A percentile compares a stretch with the other conserved stretches of the same genome.
Conservation (phyloP, 2,797 vertebrate species). For the Amazona ochrocephala region DNA sequence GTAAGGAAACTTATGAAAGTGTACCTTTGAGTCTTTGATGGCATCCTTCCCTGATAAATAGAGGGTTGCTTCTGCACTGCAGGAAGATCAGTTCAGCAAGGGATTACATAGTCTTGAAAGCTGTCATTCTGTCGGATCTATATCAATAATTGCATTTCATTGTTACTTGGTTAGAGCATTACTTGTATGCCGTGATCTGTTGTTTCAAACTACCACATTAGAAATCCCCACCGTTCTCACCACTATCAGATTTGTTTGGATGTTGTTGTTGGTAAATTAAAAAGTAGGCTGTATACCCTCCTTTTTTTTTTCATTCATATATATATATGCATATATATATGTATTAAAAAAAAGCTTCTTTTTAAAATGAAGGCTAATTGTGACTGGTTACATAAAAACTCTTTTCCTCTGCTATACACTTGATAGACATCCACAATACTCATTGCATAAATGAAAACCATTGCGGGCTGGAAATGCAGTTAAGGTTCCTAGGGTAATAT, state of each 20-base stretch:
- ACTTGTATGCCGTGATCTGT: not conserved
- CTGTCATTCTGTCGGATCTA: not conserved
- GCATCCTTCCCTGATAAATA: not conserved
- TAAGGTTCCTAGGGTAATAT: not conserved
- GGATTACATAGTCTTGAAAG: not conserved
- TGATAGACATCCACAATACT: not conserved
- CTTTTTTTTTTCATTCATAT: not conserved
- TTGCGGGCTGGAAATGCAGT: not conserved
- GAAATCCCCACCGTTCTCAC: not conserved
- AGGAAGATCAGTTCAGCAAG: not conserved
- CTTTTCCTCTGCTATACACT: not conserved
- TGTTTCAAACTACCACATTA: not conserved
- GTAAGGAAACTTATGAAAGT: not conserved
- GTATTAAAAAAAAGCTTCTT: not conserved
- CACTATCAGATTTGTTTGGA: not conserved
- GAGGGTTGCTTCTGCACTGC: not conserved
- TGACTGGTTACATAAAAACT: not conserved
- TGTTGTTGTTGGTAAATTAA: not conserved
- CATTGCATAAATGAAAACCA: not conserved
- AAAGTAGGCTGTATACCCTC: not conserved
- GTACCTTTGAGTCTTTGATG: not conserved
- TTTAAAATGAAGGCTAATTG: not conserved
- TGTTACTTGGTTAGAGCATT: not conserved
- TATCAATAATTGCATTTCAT: not conserved
- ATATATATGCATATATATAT: not conserved